Conservation (phyloP, 2,113 vertebrate species). For the Anguilla rostrata region DNA sequence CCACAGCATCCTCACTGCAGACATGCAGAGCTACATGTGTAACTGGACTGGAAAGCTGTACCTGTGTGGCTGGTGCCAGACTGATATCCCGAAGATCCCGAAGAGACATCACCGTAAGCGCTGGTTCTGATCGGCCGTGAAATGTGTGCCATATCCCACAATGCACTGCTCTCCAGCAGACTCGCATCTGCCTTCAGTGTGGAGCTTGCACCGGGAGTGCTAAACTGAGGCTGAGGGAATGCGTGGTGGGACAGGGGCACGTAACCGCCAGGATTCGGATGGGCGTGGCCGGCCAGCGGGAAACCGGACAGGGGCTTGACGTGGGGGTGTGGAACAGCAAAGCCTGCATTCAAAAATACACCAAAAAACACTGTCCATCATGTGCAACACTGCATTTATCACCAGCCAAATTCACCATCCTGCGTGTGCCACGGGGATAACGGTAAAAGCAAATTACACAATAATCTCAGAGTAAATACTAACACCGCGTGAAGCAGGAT, state of each 20-base stretch:
- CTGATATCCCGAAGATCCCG: conserved; percentile 66
- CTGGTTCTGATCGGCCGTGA: conserved; percentile 51
- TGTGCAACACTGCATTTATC: background rate
- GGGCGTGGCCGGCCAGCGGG: conserved; percentile 51
- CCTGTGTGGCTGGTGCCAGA: conserved; percentile 75
- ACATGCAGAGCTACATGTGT: background rate
- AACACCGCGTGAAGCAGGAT: background rate
- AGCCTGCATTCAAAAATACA: conserved; percentile 43
- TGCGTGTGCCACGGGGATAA: background rate
- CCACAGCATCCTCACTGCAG: background rate
- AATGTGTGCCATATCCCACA: conserved; percentile 58
- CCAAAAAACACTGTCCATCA: background rate
- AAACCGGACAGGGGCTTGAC: conserved; percentile 59
- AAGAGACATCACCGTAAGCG: conserved; percentile 60
- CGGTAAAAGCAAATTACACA: background rate
- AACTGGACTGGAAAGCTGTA: conserved; percentile 35
- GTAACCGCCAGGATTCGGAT: conserved; percentile 45
- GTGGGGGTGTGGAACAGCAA: conserved; percentile 58
- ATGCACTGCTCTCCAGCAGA: conserved; percentile 53
- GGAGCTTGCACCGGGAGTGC: conserved; percentile 43
- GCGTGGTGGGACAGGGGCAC: conserved; percentile 44
- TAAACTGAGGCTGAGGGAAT: conserved; percentile 46
- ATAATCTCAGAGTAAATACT: background rate
- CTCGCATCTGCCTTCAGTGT: conserved; percentile 41
- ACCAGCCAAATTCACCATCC: background rate